Evolutionary conservation across 2,797 vertebrate species (phyloP), one percentile per base, ranked within the genome.

Genomic region (Sylvilagus floridanus): DNA sequence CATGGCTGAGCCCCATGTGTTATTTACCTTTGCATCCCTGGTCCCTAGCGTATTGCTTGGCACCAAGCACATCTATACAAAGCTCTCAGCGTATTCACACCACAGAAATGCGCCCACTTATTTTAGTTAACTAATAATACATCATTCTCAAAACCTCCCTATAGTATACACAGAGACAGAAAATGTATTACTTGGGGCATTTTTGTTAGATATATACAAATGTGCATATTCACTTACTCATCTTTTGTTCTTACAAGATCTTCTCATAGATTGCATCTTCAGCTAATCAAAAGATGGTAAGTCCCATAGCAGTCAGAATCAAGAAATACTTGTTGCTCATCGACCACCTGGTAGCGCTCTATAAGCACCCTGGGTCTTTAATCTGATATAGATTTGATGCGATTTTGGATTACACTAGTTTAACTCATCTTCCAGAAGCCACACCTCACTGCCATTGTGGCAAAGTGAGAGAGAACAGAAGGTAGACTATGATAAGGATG

Each of bases 231-330:
- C 13, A 72, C 21, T 62, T 81, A 28, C 4, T 42, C 13, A 90
- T 26, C 22, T 82, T 88, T 63, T 65, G 14, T 73, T 76, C 35
- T 82, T 71, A 73, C 10, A 1, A 71, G 66, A 85, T 4, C 22
- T 69, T 63, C 66, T 82, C 63, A 30, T 2, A 37, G 11, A 52
- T 84, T 63, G 14, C 13, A 26, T 71, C 4, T 0, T 28, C 42
- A 42, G 73, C 14, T 62, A 84, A 81, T 35, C 37, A 79, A 72
- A 81, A 89, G n/a, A 79, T 88, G 65, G 57, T 14, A 93, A 54
- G 69, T 60, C 28, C 62, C 65, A 71, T 2, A 37, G 30, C 63
- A 66, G 14, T 90, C 26, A 65, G 32, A 19, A 72, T 30, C 60
- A 86, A 24, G 32, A 71, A 77, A 52, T 24, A 22, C 6, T 47